Evolutionary conservation across 1,140 invertebrate genomes (phyloP), one percentile per base, ranked within the genome.

Genomic region (Caligus rogercresseyi): DNA sequence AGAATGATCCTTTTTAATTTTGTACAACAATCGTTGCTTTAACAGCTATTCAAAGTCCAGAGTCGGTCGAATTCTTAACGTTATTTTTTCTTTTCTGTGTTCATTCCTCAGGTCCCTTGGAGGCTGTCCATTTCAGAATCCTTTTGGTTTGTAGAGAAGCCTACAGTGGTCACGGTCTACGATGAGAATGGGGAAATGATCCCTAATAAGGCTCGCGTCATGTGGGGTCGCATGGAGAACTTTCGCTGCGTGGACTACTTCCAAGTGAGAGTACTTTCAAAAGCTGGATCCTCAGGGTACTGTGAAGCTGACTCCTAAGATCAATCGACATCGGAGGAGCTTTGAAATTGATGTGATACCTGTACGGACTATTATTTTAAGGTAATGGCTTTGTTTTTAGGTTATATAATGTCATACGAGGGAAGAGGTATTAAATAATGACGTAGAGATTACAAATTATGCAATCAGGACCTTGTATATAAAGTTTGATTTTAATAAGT

Each of bases 221-320:
- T 59, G 51, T 63, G 61, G 61, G 61, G 61, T n/a, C 18, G 52
- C 56, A 56, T 63, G 61, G 21, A 63, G 21, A 63, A 63, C 25
- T 63, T 63, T 51, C 56, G 52, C n/a, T 63, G 61, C 43, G 61
- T 63, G 14, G 61, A 63, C 54, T 63, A 63, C 53, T 63, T 63
- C 52, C 61, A 63, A 53, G 61, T 63, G n/a, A n/a, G 61, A 63
- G 43, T 63, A 59, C 25, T 63, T 63, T 56, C 61, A 63, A 56
- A 54, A 53, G 20, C 52, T 20, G 20, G 25, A 63, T 25, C 61
- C 61, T n/a, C 43, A n/a, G 14, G 25, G 15, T 20, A 63, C 61
- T 14, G 61, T 63, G 15, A 15, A 15, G 14, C 23, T 59, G 15
- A 59, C 61, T 20, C 19, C 61, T 18, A 63, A 25, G 13, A 63